Percentiles rank a stretch among this genome's conserved stretches.
phyloP scores from a whole-genome alignment of 2,888 invertebrate species.

The Pelosia muscerda region DNA sequence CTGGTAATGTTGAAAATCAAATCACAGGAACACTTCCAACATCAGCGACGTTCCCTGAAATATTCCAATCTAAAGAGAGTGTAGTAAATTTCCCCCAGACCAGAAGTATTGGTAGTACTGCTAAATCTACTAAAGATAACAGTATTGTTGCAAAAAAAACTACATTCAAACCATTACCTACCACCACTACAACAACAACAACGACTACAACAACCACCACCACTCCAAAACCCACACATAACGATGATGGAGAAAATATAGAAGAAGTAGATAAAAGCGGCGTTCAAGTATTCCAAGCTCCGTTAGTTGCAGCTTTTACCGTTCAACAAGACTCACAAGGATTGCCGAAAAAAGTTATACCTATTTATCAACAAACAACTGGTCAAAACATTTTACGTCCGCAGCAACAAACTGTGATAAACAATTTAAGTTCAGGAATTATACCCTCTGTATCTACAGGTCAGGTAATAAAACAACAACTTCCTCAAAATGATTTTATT shows the following conservation, averaged over 20 bases:
- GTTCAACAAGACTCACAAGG: constrained; percentile 94
- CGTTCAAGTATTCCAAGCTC: constrained; percentile 93
- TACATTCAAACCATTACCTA: constrained; percentile 51
- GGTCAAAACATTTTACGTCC: constrained; percentile 50
- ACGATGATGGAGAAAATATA: constrained; percentile 89
- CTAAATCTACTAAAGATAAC: constrained; percentile 59
- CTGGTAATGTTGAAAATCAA: constrained; percentile 82
- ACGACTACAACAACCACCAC: constrained; percentile 87
- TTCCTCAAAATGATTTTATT: constrained; percentile 66
- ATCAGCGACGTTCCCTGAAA: constrained; percentile 74
- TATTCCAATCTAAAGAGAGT: constrained; percentile 76
- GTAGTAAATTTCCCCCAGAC: constrained; percentile 73
- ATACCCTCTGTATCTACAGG: constrained; percentile 53
- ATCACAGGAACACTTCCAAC: constrained; percentile 74
- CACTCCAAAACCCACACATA: constrained; percentile 90
- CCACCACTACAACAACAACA: constrained; percentile 67
- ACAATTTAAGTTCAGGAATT: constrained; percentile 48
- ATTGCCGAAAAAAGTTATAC: constrained; percentile 92
- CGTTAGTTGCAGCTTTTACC: constrained; percentile 94
- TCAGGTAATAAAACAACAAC: constrained; percentile 55
- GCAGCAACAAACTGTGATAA: constrained; percentile 55
- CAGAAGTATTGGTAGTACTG: constrained; percentile 71
- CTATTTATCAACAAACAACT: constrained; percentile 87
- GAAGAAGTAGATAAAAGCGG: constrained; percentile 89
- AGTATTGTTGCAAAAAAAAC: constrained; percentile 58